These are phyloP conservation scores for Rachycentron canadum DNA, from an alignment of 2,797 vertebrate species.

Conservation along the genomic window DNA sequence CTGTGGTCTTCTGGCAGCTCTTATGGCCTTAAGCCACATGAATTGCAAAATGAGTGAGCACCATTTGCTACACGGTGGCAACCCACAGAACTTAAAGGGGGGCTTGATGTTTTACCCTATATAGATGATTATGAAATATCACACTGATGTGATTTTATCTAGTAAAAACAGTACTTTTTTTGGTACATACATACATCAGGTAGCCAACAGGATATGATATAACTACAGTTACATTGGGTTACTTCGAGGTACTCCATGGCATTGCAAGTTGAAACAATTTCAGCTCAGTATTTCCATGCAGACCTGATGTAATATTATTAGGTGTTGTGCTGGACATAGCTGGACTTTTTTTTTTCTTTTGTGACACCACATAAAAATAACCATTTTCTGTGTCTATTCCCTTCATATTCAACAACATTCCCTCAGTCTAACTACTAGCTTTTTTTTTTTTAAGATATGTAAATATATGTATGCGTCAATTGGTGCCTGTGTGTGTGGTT, in stretches of 20 bases:
- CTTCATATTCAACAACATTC: background rate
- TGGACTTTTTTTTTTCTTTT: background rate
- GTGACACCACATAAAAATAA: background rate
- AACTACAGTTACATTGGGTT: background rate
- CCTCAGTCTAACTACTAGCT: no score
- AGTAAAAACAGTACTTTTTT: no score
- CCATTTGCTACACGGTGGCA: constrained; percentile 20
- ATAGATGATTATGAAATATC: background rate
- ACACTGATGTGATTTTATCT: no score
- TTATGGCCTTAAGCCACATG: constrained; percentile 44
- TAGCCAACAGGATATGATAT: no score
- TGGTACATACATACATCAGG: no score
- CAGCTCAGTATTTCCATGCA: background rate
- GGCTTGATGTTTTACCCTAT: background rate
- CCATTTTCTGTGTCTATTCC: background rate
- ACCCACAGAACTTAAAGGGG: constrained; percentile 17
- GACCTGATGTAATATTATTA: background rate
- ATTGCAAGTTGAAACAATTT: background rate
- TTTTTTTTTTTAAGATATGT: no score
- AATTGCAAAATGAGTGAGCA: constrained; percentile 27
- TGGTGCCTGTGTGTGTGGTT: constrained; percentile 8
- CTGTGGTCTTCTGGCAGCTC: constrained; percentile 60
- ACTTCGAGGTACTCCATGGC: no score
- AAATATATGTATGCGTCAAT: background rate
- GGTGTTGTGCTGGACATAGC: background rate